A percentile compares a stretch with the other conserved stretches of the same genome.
phyloP scores from a whole-genome alignment of 2,888 invertebrate genomes.

The Lysandra coridon region DNA sequence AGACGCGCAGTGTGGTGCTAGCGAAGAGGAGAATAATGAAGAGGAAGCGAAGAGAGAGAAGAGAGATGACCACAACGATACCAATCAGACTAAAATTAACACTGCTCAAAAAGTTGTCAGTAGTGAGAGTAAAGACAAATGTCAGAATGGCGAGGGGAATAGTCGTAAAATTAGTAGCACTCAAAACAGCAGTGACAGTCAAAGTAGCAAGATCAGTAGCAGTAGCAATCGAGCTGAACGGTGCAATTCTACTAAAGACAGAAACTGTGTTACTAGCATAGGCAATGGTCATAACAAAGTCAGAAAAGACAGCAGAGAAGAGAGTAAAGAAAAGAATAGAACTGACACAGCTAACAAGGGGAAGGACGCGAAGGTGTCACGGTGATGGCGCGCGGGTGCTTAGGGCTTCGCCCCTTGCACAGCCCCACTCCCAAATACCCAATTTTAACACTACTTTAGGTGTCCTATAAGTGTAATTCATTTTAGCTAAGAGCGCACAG shows the following conservation, averaged over 20 bases:
- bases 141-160: background rate
- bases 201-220: background rate
- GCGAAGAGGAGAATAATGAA: conserved; percentile 42
- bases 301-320: conserved; percentile 5
- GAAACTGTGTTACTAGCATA: conserved; percentile 30
- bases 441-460: conserved; percentile 7
- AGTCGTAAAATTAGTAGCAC: background rate
- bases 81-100: background rate
- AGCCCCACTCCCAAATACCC: background rate
- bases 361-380: background rate
- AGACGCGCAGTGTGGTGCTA: conserved; percentile 45
- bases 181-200: conserved; percentile 15
- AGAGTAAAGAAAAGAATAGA: background rate
- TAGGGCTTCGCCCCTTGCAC: conserved; percentile 29
- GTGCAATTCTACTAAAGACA: conserved; percentile 19
- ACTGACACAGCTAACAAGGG: background rate
- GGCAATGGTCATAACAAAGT: background rate
- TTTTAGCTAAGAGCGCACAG: background rate
- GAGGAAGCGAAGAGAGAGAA: conserved; percentile 19
- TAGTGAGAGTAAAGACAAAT: conserved; percentile 16
- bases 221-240: conserved; percentile 29
- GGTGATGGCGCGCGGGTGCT: conserved; percentile 31
- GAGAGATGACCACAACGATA: background rate
- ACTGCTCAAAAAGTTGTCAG: background rate
- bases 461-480: background rate